A percentile compares a stretch with the other conserved stretches of the same genome.
These are phyloP conservation scores for Octodonta nipae DNA, from an alignment of 2,888 invertebrate genomes.

Conservation along the genomic window DNA sequence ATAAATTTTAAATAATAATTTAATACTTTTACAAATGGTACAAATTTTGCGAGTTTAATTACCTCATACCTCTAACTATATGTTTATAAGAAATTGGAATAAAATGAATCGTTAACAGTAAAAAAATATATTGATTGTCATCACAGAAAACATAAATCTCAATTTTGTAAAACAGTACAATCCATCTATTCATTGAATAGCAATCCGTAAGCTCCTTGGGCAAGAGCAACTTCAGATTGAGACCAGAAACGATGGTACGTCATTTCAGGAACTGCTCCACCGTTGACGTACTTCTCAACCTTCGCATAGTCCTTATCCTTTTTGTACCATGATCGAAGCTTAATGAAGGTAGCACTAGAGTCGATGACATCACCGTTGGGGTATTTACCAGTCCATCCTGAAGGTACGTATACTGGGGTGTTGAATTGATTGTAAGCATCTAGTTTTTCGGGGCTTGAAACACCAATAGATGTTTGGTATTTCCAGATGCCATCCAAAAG, in stretches of 20 bases:
- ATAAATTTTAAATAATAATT: too few relatives aligned
- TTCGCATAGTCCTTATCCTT: constrained; percentile 17
- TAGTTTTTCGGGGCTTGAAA: constrained; percentile 14
- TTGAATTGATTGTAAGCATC: constrained; percentile 16
- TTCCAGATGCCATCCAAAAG: constrained; percentile 17
- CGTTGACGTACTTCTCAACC: constrained; percentile 16
- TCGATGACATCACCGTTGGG: constrained; percentile 19
- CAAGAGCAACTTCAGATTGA: constrained; percentile 18
- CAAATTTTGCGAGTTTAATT: too few relatives aligned
- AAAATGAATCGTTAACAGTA: too few relatives aligned
- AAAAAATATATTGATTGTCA: too few relatives aligned
- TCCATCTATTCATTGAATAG: constrained; percentile 16
- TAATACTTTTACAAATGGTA: too few relatives aligned
- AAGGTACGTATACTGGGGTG: constrained; percentile 17
- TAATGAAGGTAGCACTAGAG: constrained; percentile 16
- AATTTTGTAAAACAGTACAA: too few relatives aligned
- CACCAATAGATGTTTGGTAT: constrained; percentile 14
- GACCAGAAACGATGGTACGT: constrained; percentile 20
- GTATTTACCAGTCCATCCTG: constrained; percentile 17
- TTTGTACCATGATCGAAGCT: constrained; percentile 17
- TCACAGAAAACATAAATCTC: too few relatives aligned
- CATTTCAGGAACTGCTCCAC: constrained; percentile 15
- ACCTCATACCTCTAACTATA: too few relatives aligned
- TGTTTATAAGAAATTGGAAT: too few relatives aligned
- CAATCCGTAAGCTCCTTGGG: constrained; percentile 17